phyloP scores from a whole-genome alignment of 2,797 vertebrate genomes.

The Onychomys arenicola region DNA sequence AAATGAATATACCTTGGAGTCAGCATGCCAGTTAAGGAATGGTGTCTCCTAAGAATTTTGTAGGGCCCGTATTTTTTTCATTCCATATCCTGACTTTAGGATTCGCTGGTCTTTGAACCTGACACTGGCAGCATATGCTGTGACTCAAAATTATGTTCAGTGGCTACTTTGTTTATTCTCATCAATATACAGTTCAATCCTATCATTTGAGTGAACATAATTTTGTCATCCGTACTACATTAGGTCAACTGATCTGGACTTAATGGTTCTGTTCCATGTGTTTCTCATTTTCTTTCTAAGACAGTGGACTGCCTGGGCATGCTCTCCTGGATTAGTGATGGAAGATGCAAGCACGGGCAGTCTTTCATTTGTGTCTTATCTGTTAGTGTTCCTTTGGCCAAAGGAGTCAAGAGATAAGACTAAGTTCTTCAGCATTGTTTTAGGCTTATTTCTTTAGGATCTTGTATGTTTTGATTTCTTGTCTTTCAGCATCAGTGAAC shows the following conservation, averaged over 20 bases:
- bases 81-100: neutral
- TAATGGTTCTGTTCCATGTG: neutral
- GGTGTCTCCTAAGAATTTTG: neutral
- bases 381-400: neutral
- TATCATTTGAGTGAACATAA: no score
- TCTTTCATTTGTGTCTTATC: neutral
- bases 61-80: neutral
- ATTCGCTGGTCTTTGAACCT: neutral
- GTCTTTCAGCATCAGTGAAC: neutral
- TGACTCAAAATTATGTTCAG: neutral
- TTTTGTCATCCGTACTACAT: neutral
- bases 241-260: neutral
- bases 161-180: neutral
- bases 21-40: constrained; percentile 9
- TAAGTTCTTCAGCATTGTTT: neutral
- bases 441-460: constrained; percentile 44
- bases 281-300: neutral
- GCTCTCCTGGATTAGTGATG: neutral
- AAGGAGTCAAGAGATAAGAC: neutral
- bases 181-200: neutral
- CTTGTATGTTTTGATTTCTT: constrained; percentile 18
- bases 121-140: neutral
- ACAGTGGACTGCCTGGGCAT: neutral
- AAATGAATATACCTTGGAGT: neutral
- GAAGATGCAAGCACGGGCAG: neutral